Base-by-base conservation (phyloP, 2,113 vertebrate genomes). In the Mugil cephalus region DNA sequence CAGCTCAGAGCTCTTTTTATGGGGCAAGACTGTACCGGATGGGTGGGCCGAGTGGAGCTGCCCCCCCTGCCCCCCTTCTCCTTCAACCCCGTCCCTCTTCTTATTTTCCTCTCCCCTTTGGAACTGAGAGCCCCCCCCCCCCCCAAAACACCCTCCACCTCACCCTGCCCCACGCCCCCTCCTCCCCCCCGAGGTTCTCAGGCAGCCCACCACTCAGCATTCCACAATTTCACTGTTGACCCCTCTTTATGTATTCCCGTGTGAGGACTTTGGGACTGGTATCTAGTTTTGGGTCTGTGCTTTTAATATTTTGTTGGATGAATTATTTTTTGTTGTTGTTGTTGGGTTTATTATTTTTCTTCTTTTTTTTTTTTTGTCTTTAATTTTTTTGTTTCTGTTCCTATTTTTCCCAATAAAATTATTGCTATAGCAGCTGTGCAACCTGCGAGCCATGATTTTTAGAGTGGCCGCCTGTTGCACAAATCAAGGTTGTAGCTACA, bases 281-380 rank as follows among this genome's bases (percentile, higher is more conserved):
- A 92, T 94, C 89, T 93, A 93, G 92, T 93, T 93, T 93, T 94
- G 94, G 92, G 92, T 94, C 93, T 94, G 93, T 93, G 93, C 93
- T 96, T 96, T 96, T 96, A 94, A 95, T 95, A 92, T 94, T 93
- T 92, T 94, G 92, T 94, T 96, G 93, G 91, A 94, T 85, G 77
- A 93, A 92, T 88, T 82, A 69, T 87, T 79, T 87, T 82, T 69
- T 67, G 30, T 51, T 38, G 21, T 82, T 83, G 87, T 93, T 93
- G 92, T 94, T 93, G 80, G 77, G 79, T 94, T 94, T 91, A 92
- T 93, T 83, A 91, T 91, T 90, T 94, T 82, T 90, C 90, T 36
- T 72, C 79, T 79, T 30, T 80, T 76, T 79, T 86, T 87, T 51
- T 82, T 50, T 82, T 46, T 75, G n/a, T n/a, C n/a, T n/a, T n/a